Base-by-base conservation (phyloP, 1,140 invertebrate species). In the Lasioglossum albipes region DNA sequence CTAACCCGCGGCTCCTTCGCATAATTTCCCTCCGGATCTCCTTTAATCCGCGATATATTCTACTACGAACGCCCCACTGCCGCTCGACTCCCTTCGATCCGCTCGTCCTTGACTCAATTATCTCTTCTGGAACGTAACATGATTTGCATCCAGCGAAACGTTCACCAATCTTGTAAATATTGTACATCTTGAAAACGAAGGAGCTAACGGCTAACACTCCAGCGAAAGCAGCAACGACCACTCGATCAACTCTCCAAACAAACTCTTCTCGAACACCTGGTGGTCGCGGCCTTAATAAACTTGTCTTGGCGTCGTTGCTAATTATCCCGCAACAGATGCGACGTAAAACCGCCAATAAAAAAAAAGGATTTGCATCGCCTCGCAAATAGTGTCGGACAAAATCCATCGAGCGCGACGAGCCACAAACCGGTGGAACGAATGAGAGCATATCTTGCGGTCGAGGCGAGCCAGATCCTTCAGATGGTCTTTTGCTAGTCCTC, bases 391-490 rank as follows among this genome's bases (percentile, higher is more conserved):
- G 54, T 66, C 74, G 79, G 52, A 65, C 61, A 64, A 49, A 49
- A 81, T 82, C 79, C 74, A 82, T 84, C 73, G 74, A 81, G 79
- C 76, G 84, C 59, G 84, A 74, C 84, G 84, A 70, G 65, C 70
- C 78, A 62, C 64, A 45, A 52, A 77, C 73, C 10, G 67, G 13
- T 54, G 57, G 61, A 77, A 85, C 74, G 83, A 85, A 84, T 84
- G 74, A 70, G 83, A 84, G 83, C 84, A 81, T 81, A 73, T 84
- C 83, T 36, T 41, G 59, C 57, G 69, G 83, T 73, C 57, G 52
- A 61, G 77, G 41, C 27, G 54, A 66, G 75, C 57, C 13, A 54
- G 79, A 36, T 65, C 49, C 13, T 68, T 68, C 65, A 54, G 20
- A n/a, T 20, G 20, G 18, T 57, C 20, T 2, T 7, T 7, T 59